Evolutionary conservation across 1,140 invertebrate genomes (phyloP).

Genomic region (Charaxes varanes): DNA sequence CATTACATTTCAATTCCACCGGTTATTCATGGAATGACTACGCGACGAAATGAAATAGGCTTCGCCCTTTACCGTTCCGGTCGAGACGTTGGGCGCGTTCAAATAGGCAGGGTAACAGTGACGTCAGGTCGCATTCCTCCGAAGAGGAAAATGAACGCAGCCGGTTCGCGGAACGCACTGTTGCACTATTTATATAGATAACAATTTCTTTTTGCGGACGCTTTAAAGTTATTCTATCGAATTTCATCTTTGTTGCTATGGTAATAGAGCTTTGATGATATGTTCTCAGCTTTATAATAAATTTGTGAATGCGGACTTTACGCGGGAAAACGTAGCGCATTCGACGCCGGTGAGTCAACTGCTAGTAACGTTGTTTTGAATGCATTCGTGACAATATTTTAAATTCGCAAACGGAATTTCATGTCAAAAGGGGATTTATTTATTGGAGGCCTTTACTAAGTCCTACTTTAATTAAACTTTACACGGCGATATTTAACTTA

Average conservation of each 20-base stretch:
- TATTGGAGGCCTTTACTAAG: constrained; percentile 5
- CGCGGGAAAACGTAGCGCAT: constrained; percentile 55
- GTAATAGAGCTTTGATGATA: constrained; percentile 13
- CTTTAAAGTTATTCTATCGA: constrained; percentile 1
- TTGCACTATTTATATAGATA: constrained; percentile 60
- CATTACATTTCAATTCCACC: constrained; percentile 36
- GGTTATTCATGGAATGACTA: constrained; percentile 31
- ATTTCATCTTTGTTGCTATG: constrained; percentile 20
- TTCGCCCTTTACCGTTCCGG: constrained; percentile 7
- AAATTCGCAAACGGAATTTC: constrained; percentile 34
- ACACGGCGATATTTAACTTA: too few relatives aligned
- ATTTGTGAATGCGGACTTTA: constrained; percentile 27
- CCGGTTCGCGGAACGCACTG: constrained; percentile 53
- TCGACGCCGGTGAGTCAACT: constrained; percentile 48
- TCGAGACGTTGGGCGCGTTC: constrained; percentile 16
- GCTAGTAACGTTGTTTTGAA: constrained; percentile 35
- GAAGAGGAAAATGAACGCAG: constrained; percentile 59
- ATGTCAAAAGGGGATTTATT: constrained; percentile 15
- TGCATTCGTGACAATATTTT: constrained; percentile 46
- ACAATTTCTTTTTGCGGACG: constrained; percentile 27
- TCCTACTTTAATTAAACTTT: constrained; percentile 1
- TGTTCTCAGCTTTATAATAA: constrained; percentile 4
- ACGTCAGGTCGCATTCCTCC: constrained; percentile 55
- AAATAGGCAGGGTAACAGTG: constrained; percentile 36
- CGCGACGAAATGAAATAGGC: constrained; percentile 23